A percentile compares a stretch with the other conserved stretches of the same genome.
phyloP scores from a whole-genome alignment of 2,113 vertebrate species.

The Rhombomys opimus region DNA sequence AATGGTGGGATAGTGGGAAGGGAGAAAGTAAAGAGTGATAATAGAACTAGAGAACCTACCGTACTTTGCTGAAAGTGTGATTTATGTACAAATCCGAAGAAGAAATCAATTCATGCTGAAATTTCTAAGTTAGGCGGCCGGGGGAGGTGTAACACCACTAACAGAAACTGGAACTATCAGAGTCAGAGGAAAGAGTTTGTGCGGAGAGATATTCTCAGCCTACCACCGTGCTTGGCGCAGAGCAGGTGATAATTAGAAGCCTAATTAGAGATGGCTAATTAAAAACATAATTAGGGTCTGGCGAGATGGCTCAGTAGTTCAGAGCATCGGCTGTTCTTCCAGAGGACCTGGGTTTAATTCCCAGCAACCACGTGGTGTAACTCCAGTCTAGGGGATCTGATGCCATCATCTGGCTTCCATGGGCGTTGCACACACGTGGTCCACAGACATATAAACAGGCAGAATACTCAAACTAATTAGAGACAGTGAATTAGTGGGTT shows the following conservation, averaged over 20 bases:
- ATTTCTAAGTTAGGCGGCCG: slow-evolving; percentile 29
- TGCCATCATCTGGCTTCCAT: neutral
- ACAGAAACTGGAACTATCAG: slow-evolving; percentile 21
- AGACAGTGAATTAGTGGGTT: neutral
- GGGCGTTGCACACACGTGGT: neutral
- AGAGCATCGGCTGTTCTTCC: neutral
- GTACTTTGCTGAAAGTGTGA: slow-evolving; percentile 55
- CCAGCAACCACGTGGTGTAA: neutral
- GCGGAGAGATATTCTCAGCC: slow-evolving; percentile 42
- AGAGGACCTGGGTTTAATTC: neutral
- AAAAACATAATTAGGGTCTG: slow-evolving; percentile 17
- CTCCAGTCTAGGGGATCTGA: neutral
- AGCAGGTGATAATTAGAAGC: slow-evolving; percentile 55
- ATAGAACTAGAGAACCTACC: neutral
- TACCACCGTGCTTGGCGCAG: neutral
- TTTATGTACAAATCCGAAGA: slow-evolving; percentile 29
- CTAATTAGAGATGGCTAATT: slow-evolving; percentile 21
- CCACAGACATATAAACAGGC: neutral
- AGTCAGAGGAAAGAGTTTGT: neutral
- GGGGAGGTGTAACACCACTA: neutral
- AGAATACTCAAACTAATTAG: neutral
- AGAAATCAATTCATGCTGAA: slow-evolving; percentile 47
- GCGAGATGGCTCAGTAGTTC: too few species aligned
- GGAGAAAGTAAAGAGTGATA: neutral
- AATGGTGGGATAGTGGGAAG: neutral